Conservation (phyloP, 2,113 vertebrate genomes). For the Eurystomus gularis region DNA sequence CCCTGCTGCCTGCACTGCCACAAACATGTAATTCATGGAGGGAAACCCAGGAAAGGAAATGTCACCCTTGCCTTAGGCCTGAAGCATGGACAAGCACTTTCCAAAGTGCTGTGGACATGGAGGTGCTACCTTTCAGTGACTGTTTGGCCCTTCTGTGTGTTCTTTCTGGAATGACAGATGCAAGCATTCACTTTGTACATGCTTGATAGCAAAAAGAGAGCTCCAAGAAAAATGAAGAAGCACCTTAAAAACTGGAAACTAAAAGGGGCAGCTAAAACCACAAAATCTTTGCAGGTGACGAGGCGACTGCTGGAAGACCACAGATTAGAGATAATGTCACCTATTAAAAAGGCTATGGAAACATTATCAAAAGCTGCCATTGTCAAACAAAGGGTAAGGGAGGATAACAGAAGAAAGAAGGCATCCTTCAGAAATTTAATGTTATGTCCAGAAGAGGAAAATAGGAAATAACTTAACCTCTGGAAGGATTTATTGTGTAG, state of each 20-base stretch:
- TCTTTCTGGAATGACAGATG: not conserved
- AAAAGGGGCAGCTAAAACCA: not conserved
- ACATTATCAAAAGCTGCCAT: not conserved
- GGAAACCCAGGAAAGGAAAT: not conserved
- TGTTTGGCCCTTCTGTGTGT: not conserved
- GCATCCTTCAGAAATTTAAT: not conserved
- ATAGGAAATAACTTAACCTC: not conserved
- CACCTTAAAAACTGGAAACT: not conserved
- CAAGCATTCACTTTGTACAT: fast-evolving
- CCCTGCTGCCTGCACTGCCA: not conserved
- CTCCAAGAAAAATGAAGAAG: not conserved
- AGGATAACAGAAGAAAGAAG: not conserved
- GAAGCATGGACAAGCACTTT: not conserved
- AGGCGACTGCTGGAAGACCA: not conserved
- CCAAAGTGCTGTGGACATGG: fast-evolving
- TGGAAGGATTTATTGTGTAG: not conserved
- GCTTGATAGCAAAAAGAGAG: not conserved
- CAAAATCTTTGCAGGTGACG: not conserved
- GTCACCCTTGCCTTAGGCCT: no score
- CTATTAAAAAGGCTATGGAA: not conserved
- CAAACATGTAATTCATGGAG: not conserved
- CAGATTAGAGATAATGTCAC: not conserved
- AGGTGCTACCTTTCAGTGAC: not conserved
- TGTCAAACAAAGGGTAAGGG: not conserved
- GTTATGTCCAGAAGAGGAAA: not conserved